Base-by-base conservation (phyloP, 2,113 vertebrate species). In the Neolamprologus toae region DNA sequence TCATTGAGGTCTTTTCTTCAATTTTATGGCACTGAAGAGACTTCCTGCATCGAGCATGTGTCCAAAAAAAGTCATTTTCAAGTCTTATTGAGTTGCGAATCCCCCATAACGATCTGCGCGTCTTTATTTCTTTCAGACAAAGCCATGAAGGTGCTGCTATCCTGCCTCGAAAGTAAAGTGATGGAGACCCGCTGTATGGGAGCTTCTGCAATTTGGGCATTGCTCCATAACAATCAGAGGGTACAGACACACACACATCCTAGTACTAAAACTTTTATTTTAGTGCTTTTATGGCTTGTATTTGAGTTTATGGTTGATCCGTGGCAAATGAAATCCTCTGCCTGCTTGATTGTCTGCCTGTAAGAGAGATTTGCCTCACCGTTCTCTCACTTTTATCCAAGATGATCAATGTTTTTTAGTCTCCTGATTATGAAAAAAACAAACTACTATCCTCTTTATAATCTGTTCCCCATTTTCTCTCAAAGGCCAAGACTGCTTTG, bases 191-290 rank as follows among this genome's bases (percentile, higher is more conserved):
- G 96, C 83, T 97, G 97, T 89, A 96, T 98, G 47, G 98, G 97
- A 86, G 98, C 98, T 2, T 97, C 98, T 78, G 97, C 98, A 0
- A 96, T 99, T 35, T 99, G 99, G 98, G 98, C 99, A 51, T 96
- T 99, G 83, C 95, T 97, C 78, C 96, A 99, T 94, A 99, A 98
- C 93, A 98, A 96, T 89, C 99, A 99, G 54, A 99, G 97, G 98
- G 99, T 99, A 95, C 80, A 68, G 2, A 87, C 47, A 80, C 55
- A 26, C 54, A 54, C 47, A 37, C 33, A n/a, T 54, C 14, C 4
- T 42, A 21, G 9, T 55, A 49, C 16, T 83, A 35, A 42, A 86
- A 37, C 23, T 37, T 66, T 82, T 21, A 17, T 80, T 83, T 51
- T 26, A 28, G 55, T 80, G 26, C 17, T 40, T 85, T 90, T 87